A percentile compares a stretch with the other conserved stretches of the same genome.
Evolutionary conservation across 2,113 vertebrate species (phyloP).

Genomic region (Sapayoa aenigma): DNA sequence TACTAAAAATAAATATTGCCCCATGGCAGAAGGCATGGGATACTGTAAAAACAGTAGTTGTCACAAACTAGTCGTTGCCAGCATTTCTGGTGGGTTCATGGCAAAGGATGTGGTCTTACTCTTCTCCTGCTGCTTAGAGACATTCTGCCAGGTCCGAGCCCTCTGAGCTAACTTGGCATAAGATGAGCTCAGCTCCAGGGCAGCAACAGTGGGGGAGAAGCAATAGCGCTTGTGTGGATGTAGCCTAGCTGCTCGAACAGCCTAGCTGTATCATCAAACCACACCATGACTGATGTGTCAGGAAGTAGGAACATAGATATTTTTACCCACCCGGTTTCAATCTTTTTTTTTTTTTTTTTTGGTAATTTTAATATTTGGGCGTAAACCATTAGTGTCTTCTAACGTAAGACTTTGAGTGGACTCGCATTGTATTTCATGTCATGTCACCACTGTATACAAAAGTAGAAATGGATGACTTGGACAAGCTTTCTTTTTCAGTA

Average conservation of each 20-base stretch:
- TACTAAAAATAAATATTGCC: neutral
- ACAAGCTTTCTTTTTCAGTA: neutral
- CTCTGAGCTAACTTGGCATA: neutral
- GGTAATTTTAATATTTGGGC: neutral
- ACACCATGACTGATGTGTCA: neutral
- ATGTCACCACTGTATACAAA: neutral
- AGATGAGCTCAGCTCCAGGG: neutral
- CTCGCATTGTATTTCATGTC: neutral
- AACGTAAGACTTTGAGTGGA: neutral
- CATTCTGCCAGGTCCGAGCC: neutral
- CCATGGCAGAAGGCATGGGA: neutral
- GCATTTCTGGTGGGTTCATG: neutral
- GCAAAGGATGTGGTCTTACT: neutral
- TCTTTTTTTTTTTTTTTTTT: neutral
- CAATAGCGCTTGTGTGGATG: neutral
- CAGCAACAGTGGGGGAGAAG: neutral
- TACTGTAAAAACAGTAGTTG: neutral
- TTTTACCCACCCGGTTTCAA: too few species aligned
- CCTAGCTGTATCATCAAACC: neutral
- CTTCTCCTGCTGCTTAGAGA: neutral
- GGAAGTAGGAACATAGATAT: neutral
- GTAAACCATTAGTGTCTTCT: neutral
- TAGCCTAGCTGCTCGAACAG: neutral
- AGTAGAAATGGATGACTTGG: neutral
- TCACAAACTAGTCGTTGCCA: neutral